Evolutionary conservation across 2,888 invertebrate species (phyloP), one percentile per base, ranked within the genome.

Genomic region (Ommatoiulus sabulosus): DNA sequence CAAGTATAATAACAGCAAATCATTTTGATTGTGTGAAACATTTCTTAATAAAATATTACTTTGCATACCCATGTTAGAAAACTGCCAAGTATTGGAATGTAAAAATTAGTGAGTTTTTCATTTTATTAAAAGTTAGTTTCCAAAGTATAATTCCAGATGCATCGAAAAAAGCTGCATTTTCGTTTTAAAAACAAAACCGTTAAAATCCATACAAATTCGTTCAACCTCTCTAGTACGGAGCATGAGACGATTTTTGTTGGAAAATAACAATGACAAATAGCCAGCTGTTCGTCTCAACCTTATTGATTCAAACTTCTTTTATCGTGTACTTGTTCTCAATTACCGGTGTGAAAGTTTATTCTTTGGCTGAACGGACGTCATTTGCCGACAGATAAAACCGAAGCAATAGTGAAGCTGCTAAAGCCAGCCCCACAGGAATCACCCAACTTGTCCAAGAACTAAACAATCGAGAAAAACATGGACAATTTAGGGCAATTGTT

Each of bases 381-480:
- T 91, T 86, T 10, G 91, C 91, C 80, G 91, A 89, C 87, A 91
- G 90, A 90, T 92, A 92, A 89, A 91, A 91, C 89, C 92, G 91
- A 90, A 92, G 92, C 88, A 92, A 90, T 89, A 92, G 88, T 44
- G 92, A 92, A 84, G 91, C 92, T 17, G 91, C 90, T 10, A 92
- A 90, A 44, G 92, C 92, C 87, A 92, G 89, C 63, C 91, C 91
- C 90, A 92, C 91, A 72, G 92, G 92, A 90, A 92, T 90, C 87
- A 92, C 87, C 92, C 92, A 92, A 44, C 91, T 91, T 89, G 90
- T 91, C 92, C 92, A 92, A 0, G 91, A 91, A 89, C 92, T 92
- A 20, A 63, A 43, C 10, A 17, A 44, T 84, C 24, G 57, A 84
- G 43, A 17, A 88, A 88, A 44, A 44, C 20, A 84, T 17, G n/a